Base-by-base conservation (phyloP, 1,140 invertebrate species). In the Aphis craccivora region DNA sequence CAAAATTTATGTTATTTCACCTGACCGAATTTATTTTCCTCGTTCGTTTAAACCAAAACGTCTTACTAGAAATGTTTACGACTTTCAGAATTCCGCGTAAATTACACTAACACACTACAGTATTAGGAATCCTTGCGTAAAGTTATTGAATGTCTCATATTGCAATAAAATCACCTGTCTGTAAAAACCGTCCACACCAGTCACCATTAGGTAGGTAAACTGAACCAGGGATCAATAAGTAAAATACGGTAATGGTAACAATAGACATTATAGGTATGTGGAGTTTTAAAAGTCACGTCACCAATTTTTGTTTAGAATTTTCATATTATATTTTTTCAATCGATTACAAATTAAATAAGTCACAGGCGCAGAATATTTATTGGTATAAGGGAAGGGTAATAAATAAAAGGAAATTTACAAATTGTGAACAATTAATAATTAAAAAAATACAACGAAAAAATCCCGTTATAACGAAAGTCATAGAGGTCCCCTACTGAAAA, bases 1-100 rank as follows among this genome's bases (percentile, higher is more conserved):
- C 60, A n/a, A 76, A 76, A 76, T 76, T 76, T n/a, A 76, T 76
- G 60, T 76, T 76, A 76, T 76, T 76, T 76, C 60, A 76, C 60
- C 60, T n/a, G 30, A 76, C 60, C n/a, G 60, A 76, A 76, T 76
- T 76, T 76, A n/a, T 76, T n/a, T 76, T 76, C 14, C n/a, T n/a
- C 60, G 5, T n/a, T n/a, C 30, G n/a, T 76, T 67, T 76, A 76
- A 76, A 18, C 60, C 60, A n/a, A 76, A 76, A 76, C 30, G n/a
- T 76, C 30, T 76, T 67, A 18, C 18, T n/a, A 6, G 60, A 76
- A 76, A 76, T n/a, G 60, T 76, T 76, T 76, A 76, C 60, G 60
- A 76, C 60, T 76, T 76, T 14, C 30, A 11, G 14, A 5, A 30
- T 3, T 51, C 14, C 60, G 30, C 18, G 60, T 76, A 76, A 76